Evolutionary conservation across 2,113 vertebrate genomes (phyloP), one percentile per base, ranked within the genome.

Genomic region (Eupsittula cactorum): DNA sequence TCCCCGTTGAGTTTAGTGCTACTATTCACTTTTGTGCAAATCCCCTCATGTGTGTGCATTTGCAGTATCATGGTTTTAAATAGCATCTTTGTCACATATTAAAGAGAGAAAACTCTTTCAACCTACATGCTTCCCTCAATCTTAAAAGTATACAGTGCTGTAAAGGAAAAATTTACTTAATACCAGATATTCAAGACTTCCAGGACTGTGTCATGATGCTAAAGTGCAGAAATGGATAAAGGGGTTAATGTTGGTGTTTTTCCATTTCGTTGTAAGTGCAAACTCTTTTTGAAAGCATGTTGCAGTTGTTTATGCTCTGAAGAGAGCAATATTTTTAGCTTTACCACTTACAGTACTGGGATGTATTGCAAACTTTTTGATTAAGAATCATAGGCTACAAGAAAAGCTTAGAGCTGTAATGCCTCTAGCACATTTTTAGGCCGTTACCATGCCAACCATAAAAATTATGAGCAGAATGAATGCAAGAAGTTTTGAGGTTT

Each of bases 321-420:
- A 93, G 90, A 94, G 65, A 93, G 82, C 90, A 97, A 95, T 97
- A 97, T 97, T 97, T 97, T 97, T 97, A 97, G 96, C 91, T 94
- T 97, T 90, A 77, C 80, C 93, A 91, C 95, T 97, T 97, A 95
- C 53, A 95, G 89, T 92, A 95, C 90, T 85, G 94, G 91, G 85
- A 95, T 92, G 91, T 95, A 97, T 96, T 96, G 96, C 95, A 97
- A 97, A 97, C 94, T 97, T 97, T 97, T 97, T 97, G 94, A 97
- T 97, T 97, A 97, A 97, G 94, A 91, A 94, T 92, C 86, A 69
- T 77, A 93, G 83, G 49, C 82, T 96, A 92, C 91, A 97, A 93
- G 95, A 95, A 97, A 93, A 95, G 91, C 97, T 96, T 87, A 89
- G 93, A 91, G 92, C 88, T 94, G 79, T 95, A 97, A 92, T 96